Base-by-base conservation (phyloP, 2,888 invertebrate species). In the Melanostoma mellinum region DNA sequence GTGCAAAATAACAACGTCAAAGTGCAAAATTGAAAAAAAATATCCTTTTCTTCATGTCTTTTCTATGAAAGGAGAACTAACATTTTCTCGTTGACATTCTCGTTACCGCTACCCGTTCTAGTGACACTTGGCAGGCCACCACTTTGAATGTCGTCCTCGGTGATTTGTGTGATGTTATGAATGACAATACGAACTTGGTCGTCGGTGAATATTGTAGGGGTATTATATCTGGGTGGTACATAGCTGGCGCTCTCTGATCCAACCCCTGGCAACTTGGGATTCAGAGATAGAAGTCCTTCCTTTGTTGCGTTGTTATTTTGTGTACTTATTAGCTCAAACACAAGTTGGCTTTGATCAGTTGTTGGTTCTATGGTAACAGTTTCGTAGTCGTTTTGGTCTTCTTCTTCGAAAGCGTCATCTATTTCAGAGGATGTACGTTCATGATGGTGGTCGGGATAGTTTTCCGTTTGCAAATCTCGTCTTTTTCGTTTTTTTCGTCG, bases 181-280 rank as follows among this genome's bases (percentile, higher is more conserved):
- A 95, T 94, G 87, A 94, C 92, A 72, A 95, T 94, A 87, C 93
- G 93, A 4, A 95, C 94, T 0, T 94, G 93, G 85, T 92, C 91
- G 77, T 90, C 89, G 69, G 87, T 87, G 46, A 88, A 87, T 36
- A 87, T 80, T 30, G 88, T 85, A 6, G 86, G 86, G 2, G 85
- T 86, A 65, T 73, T 77, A n/a, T 46, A 69, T 63, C 77, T 63
- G 33, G 82, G 56, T 63, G 73, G 77, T 10, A 73, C 44, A 4
- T 9, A 48, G 30, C 48, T 40, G 35, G 9, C 38, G 6, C 36
- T 67, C 5, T 48, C 53, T 0, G 3, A 42, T 38, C 40, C 65
- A 3, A 42, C 42, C 10, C n/a, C 20, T 1, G 74, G n/a, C 6
- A 3, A 20, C 4, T 52, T 46, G 6, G 65, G 60, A 42, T 69